phyloP scores from a whole-genome alignment of 2,888 invertebrate species.

The Macropis europaea region DNA sequence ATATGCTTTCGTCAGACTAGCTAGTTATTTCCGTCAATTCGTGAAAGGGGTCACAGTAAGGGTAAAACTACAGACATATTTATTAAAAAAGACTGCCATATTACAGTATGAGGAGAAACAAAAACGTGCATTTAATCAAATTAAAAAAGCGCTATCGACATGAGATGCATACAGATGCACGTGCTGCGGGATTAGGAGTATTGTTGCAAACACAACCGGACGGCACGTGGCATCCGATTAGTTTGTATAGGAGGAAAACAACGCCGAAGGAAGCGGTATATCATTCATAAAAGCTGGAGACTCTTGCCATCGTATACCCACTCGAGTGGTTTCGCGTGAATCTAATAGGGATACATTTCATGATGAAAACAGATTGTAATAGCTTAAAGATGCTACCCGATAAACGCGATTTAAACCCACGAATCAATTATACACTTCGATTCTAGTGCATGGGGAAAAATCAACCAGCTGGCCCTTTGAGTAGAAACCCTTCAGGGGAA shows the following conservation, averaged over 20 bases:
- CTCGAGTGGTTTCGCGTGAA: neutral
- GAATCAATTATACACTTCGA: no score
- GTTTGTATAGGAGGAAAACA: neutral
- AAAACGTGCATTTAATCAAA: slow-evolving; percentile 15
- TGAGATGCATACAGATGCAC: slow-evolving; percentile 10
- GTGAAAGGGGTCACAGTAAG: slow-evolving; percentile 4
- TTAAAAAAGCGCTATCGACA: slow-evolving; percentile 38
- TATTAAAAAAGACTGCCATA: slow-evolving; percentile 6
- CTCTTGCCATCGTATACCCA: neutral
- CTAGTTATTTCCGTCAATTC: slow-evolving; percentile 34
- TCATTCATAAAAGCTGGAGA: neutral
- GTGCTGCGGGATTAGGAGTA: neutral
- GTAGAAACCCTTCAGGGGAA: no score
- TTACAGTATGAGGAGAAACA: slow-evolving; percentile 1
- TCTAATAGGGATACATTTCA: neutral
- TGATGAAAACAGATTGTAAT: slow-evolving; percentile 7
- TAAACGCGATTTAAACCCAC: no score
- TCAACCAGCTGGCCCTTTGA: no score
- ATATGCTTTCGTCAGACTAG: slow-evolving; percentile 7
- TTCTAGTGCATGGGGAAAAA: no score
- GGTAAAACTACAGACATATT: slow-evolving; percentile 3
- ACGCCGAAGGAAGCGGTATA: neutral
- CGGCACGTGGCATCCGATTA: neutral
- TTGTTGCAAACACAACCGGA: neutral
- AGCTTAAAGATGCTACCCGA: neutral